These are phyloP conservation scores for Rhinichthys klamathensis DNA, from an alignment of 2,113 vertebrate genomes.

Conservation along the genomic window DNA sequence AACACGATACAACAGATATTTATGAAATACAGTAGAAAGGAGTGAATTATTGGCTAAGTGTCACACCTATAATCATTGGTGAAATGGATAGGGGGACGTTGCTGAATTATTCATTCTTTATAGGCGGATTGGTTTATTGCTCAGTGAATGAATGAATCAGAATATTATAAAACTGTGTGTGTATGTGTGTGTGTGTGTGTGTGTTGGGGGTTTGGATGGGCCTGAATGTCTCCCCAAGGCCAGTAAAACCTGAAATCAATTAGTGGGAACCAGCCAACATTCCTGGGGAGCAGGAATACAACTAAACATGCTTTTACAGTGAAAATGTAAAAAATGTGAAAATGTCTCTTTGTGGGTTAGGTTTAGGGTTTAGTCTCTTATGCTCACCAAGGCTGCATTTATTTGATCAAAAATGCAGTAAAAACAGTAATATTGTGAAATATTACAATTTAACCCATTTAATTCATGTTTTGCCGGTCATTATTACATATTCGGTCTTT, in stretches of 20 bases:
- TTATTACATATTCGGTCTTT: too few species aligned
- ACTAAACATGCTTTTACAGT: too few species aligned
- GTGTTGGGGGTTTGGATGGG: background rate
- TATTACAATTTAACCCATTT: too few species aligned
- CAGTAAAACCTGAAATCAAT: background rate
- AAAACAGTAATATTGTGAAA: too few species aligned
- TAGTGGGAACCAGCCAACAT: background rate
- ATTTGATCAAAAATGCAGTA: too few species aligned
- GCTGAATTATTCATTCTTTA: conserved; percentile 63
- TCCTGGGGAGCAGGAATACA: too few species aligned
- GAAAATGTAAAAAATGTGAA: too few species aligned
- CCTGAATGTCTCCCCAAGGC: background rate
- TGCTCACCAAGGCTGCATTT: too few species aligned
- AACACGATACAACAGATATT: conserved; percentile 42
- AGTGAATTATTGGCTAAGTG: conserved; percentile 60
- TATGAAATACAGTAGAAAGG: conserved; percentile 39
- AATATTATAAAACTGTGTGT: background rate
- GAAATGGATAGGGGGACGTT: conserved; percentile 45
- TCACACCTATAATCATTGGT: conserved; percentile 49
- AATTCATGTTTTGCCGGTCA: too few species aligned
- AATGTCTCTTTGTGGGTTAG: too few species aligned
- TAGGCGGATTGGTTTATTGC: conserved; percentile 48
- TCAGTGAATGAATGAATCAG: conserved; percentile 12
- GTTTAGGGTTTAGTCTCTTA: too few species aligned
- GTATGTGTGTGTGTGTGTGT: background rate